A percentile compares a stretch with the other conserved stretches of the same genome.
Evolutionary conservation across 2,888 invertebrate genomes (phyloP).

Genomic region (Conus canariensis): DNA sequence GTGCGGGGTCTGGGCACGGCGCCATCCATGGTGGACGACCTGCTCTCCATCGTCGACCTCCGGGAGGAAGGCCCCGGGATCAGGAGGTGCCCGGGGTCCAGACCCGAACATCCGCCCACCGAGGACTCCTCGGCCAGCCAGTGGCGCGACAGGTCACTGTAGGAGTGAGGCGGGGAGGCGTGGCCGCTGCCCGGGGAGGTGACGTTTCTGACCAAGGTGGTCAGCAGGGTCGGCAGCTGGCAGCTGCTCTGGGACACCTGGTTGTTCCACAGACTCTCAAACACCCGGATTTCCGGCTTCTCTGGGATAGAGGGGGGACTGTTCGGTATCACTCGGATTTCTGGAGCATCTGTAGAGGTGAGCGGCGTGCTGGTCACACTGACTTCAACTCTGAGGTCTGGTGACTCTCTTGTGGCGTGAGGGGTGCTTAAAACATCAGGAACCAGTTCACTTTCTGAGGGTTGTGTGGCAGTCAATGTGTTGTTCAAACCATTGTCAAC

Average conservation of each 20-base stretch:
- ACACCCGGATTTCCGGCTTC: not conserved
- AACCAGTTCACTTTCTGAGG: too few species aligned
- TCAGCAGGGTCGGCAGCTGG: not conserved
- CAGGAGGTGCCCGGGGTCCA: not conserved
- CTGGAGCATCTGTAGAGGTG: not conserved
- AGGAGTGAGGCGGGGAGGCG: not conserved
- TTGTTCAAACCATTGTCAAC: not conserved
- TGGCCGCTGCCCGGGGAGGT: not conserved
- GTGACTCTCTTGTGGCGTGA: not conserved
- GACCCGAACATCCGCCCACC: not conserved
- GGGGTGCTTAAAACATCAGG: not conserved
- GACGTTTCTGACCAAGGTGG: slow-evolving; percentile 3
- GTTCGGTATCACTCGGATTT: not conserved
- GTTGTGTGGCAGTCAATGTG: not conserved
- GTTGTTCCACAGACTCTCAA: slow-evolving; percentile 6
- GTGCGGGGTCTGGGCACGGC: not conserved
- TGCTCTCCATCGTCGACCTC: slow-evolving; percentile 19
- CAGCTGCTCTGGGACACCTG: not conserved
- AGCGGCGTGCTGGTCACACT: not conserved
- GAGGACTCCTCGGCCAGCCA: not conserved
- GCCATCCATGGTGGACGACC: not conserved
- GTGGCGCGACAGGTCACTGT: slow-evolving; percentile 3
- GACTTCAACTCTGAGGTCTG: not conserved
- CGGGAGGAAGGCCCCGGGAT: not conserved
- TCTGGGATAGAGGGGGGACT: not conserved